Evolutionary conservation across 2,113 vertebrate genomes (phyloP), one percentile per base, ranked within the genome.

Genomic region (Cynocephalus volans): DNA sequence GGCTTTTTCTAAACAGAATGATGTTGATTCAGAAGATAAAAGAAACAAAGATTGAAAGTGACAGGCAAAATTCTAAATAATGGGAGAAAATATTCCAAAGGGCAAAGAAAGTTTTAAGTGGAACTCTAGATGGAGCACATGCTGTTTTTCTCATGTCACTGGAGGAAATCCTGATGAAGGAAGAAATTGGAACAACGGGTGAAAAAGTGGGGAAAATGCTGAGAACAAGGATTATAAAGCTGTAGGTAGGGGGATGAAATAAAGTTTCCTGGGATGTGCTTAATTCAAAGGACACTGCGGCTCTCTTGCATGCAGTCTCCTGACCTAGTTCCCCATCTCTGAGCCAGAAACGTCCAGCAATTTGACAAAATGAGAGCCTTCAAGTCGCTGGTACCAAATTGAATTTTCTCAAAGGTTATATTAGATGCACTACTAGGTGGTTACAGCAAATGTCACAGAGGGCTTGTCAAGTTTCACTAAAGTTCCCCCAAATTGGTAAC

Each of bases 321-420:
- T 23, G n/a, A 8, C n/a, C 0, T 0, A 5, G 28, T 31, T 58
- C 9, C 45, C 21, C 4, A 8, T 28, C 4, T 2, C 0, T 7
- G 8, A 58, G 60, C 52, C 92, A 86, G 72, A 95, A 58, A 67
- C 0, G 11, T 17, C 18, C 33, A 73, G n/a, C 52, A 85, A 90
- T 90, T 91, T 67, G 54, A 67, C 54, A 93, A 93, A 96, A 85
- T 81, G 60, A 96, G 45, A 83, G 26, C 58, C 52, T 88, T 72
- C 26, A 6, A 2, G 8, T 82, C 70, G 79, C n/a, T 11, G 19
- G 60, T 31, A 73, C 92, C 28, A 70, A 54, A 83, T 10, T 93
- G 83, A 81, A 85, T 91, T 88, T 85, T 95, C 65, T 89, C 82
- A 85, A 93, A 95, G 62, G 36, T 82, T 86, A 12, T 67, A 67